phyloP scores from a whole-genome alignment of 2,888 invertebrate species.

The Drosophila formosana region DNA sequence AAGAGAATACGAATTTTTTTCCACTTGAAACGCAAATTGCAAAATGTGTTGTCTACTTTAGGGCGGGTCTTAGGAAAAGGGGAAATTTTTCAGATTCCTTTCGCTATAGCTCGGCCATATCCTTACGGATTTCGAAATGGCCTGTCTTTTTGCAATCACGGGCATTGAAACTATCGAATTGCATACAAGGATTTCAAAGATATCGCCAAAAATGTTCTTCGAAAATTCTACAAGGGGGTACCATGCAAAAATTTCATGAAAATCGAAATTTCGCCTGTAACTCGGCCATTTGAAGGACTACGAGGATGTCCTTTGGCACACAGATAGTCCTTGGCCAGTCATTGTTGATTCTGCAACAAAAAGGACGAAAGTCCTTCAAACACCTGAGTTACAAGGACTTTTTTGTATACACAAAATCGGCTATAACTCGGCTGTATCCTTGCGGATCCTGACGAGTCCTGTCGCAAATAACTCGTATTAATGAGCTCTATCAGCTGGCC shows the following conservation, averaged over 20 bases:
- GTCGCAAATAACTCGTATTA: not conserved
- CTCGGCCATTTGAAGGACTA: constrained; percentile 4
- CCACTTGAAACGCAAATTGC: not conserved
- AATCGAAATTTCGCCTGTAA: not conserved
- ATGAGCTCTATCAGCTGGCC: not conserved
- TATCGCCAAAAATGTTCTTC: not conserved
- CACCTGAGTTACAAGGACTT: not conserved
- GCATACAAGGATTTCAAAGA: not conserved
- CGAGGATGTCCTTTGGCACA: constrained; percentile 11
- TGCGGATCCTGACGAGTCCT: constrained; percentile 1
- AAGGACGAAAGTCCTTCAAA: constrained; percentile 17
- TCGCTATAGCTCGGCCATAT: not conserved
- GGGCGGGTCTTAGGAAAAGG: not conserved
- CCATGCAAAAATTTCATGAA: not conserved
- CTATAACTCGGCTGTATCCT: constrained; percentile 1
- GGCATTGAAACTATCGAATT: not conserved
- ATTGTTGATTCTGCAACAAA: not conserved
- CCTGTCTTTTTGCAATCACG: not conserved
- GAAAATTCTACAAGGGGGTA: constrained; percentile 1
- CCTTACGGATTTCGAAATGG: not conserved
- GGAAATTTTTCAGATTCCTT: not conserved
- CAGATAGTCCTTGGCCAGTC: not conserved
- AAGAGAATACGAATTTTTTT: constrained; percentile 31
- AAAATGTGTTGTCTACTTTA: constrained; percentile 28
- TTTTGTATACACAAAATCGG: not conserved